Conservation (phyloP, 2,113 vertebrate genomes). For the Amia ocellicauda region DNA sequence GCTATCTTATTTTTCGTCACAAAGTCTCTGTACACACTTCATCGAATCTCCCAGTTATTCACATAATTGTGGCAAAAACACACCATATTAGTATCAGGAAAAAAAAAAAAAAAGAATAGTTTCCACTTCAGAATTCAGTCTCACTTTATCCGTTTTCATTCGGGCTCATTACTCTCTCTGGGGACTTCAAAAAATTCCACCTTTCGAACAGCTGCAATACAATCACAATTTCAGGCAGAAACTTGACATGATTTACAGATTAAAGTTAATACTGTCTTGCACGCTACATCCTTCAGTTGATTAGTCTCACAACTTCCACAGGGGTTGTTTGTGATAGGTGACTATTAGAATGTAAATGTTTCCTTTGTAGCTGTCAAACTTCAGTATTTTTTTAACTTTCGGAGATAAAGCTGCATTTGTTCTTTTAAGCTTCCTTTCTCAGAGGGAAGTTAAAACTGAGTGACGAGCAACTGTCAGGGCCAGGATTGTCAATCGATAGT, state of each 20-base stretch:
- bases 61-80: neutral
- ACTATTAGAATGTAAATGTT: neutral
- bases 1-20: neutral
- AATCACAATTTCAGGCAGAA: neutral
- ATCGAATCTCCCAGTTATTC: neutral
- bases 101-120: neutral
- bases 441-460: neutral
- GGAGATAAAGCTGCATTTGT: neutral
- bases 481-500: neutral
- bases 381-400: neutral
- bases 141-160: neutral
- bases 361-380: neutral
- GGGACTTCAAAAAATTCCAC: neutral
- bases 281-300: neutral
- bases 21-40: neutral
- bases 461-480: neutral
- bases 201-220: neutral
- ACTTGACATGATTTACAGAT: neutral
- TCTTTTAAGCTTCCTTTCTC: neutral
- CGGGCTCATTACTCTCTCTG: neutral
- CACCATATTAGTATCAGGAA: neutral
- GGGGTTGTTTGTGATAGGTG: neutral
- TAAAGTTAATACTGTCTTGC: neutral
- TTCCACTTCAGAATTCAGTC: neutral
- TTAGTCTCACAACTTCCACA: conserved; percentile 7